phyloP scores from a whole-genome alignment of 1,140 invertebrate genomes.

The Eupristina koningsbergeri region DNA sequence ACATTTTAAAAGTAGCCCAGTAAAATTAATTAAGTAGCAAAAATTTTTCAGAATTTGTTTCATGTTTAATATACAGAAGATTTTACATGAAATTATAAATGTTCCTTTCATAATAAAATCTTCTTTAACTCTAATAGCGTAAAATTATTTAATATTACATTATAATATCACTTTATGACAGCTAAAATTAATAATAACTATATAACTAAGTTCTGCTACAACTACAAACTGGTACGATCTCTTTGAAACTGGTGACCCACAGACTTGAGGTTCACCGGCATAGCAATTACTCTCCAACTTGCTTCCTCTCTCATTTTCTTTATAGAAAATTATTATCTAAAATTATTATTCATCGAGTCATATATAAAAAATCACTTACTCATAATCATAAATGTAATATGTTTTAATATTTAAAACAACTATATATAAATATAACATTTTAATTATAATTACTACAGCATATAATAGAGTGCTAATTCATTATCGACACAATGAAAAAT shows the following conservation, averaged over 20 bases:
- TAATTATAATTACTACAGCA: neutral
- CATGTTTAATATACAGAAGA: neutral
- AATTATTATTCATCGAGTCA: neutral
- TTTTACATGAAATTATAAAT: neutral
- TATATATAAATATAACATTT: neutral
- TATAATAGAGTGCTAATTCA: neutral
- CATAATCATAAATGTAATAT: neutral
- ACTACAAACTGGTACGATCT: constrained; percentile 21
- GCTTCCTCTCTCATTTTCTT: neutral
- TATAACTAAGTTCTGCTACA: neutral
- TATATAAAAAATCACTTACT: neutral
- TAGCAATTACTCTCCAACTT: constrained; percentile 39
- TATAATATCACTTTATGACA: constrained; percentile 7
- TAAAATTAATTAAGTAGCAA: too few relatives aligned
- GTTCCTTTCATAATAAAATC: neutral
- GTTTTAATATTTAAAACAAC: neutral
- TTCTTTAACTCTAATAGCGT: neutral
- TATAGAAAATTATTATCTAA: constrained; percentile 20
- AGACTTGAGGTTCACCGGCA: constrained; percentile 27
- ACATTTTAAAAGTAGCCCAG: too few relatives aligned
- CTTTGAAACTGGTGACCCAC: constrained; percentile 41
- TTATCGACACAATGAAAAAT: neutral
- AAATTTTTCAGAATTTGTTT: too few relatives aligned
- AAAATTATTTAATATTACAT: constrained; percentile 14
- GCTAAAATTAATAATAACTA: constrained; percentile 25